Base-by-base conservation (phyloP, 2,888 invertebrate genomes). In the Rhabditophanes sp. region DNA sequence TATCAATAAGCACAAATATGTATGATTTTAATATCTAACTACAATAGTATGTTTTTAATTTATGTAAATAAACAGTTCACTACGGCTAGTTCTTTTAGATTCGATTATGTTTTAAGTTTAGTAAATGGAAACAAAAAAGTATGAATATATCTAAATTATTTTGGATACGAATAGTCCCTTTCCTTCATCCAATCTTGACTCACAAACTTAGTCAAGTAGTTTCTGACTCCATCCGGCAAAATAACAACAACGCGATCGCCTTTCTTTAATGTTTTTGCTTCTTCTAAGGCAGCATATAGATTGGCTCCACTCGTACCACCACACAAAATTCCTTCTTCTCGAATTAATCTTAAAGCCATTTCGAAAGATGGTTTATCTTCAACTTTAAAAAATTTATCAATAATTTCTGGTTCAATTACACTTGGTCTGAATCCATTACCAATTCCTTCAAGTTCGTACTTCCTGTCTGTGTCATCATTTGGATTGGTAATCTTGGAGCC, bases 391-490 rank as follows among this genome's bases (percentile, higher is more conserved):
- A 74, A 70, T 82, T 82, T 68, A 55, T 42, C 50, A 18, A 56
- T 48, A 7, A 69, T 69, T 37, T 46, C 44, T 52, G 67, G 59
- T 65, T 75, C 75, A 41, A 84, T 71, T 8, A 85, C 81, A 1
- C 80, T 80, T 2, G 93, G 90, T 30, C 84, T 69, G 66, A 96
- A 96, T 69, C 93, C 90, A 66, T 96, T 90, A 2, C 90, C 90
- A 45, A 82, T 19, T 9, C 83, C 87, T 59, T 78, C 78, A 30
- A 85, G 80, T 71, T 90, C 87, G 66, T 88, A 93, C 48, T 75
- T 74, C 5, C 11, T 25, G n/a, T 74, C 72, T 26, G 59, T 50
- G 66, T 87, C 87, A 0, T 85, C 62, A n/a, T 76, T 75, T 0
- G 85, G 84, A 36, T 75, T 68, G 0, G 90, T 84, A 22, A 93